A percentile compares a stretch with the other conserved stretches of the same genome.
These are phyloP conservation scores for Bombus polaris DNA, from an alignment of 1,140 invertebrate genomes.

Conservation along the genomic window DNA sequence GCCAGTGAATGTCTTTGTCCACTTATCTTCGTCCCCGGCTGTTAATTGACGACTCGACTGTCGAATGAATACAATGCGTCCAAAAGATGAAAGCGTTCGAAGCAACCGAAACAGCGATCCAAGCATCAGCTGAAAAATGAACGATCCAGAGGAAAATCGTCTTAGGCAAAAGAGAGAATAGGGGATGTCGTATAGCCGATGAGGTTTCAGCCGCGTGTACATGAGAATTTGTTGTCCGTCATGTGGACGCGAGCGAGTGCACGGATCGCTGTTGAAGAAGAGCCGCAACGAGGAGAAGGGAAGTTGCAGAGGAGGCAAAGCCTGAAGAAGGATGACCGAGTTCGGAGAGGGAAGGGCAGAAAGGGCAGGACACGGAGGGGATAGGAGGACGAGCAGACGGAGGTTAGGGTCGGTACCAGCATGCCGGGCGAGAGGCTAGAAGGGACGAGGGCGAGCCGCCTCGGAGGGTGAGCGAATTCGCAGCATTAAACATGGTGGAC, in stretches of 20 bases:
- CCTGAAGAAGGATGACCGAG: slow-evolving; percentile 11
- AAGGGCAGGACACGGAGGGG: slow-evolving; percentile 27
- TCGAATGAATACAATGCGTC: no score
- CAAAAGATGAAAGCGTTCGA: neutral
- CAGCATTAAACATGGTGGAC: slow-evolving; percentile 72
- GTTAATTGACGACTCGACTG: no score
- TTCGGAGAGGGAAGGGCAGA: neutral
- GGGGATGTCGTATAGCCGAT: slow-evolving; percentile 34
- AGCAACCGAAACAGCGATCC: neutral
- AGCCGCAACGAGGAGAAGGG: slow-evolving; percentile 5
- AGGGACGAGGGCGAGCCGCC: slow-evolving; percentile 44
- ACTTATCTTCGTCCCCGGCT: no score
- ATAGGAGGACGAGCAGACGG: slow-evolving; percentile 57
- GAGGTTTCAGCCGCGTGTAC: slow-evolving; percentile 52
- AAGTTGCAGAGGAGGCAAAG: slow-evolving; percentile 4
- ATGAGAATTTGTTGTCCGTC: slow-evolving; percentile 66
- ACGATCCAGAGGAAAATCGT: neutral
- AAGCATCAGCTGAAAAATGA: neutral
- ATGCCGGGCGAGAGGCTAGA: slow-evolving; percentile 38
- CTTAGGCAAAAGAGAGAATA: slow-evolving; percentile 3
- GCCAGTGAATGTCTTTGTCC: no score
- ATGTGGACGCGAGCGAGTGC: slow-evolving; percentile 9
- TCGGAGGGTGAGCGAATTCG: slow-evolving; percentile 71
- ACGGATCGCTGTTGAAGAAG: slow-evolving; percentile 22
- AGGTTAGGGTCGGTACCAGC: slow-evolving; percentile 63